Conservation (phyloP, 2,113 vertebrate species). For the Saccopteryx bilineata region DNA sequence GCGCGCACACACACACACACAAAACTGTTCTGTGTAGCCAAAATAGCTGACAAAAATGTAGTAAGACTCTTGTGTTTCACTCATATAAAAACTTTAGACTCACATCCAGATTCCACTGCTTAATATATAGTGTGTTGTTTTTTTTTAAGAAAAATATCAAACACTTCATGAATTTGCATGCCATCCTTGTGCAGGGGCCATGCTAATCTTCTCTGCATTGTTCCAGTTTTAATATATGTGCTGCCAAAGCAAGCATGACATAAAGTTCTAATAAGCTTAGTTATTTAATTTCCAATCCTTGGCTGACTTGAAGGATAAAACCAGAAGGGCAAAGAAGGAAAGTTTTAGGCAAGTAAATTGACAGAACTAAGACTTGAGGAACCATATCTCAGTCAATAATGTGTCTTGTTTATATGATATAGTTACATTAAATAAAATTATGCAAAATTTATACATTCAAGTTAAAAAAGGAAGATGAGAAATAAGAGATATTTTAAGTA, state of each 20-base stretch:
- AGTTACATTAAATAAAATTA: constrained; percentile 45
- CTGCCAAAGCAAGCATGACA: not conserved
- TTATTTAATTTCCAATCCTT: constrained; percentile 33
- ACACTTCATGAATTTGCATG: no score
- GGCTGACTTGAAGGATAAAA: constrained; percentile 52
- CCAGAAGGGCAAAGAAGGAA: constrained; percentile 61
- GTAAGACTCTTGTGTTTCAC: not conserved
- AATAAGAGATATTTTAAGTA: constrained; percentile 6
- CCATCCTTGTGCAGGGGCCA: no score
- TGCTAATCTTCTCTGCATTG: no score
- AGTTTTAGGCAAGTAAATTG: constrained; percentile 26
- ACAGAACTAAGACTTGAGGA: constrained; percentile 48
- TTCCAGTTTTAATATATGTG: no score
- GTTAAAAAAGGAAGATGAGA: not conserved
- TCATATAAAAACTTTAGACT: not conserved
- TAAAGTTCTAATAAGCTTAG: constrained; percentile 33
- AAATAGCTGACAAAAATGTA: constrained; percentile 43
- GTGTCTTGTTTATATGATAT: not conserved
- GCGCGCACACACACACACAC: not conserved
- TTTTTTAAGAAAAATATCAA: no score
- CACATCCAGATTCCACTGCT: not conserved
- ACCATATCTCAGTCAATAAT: not conserved
- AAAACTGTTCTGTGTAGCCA: not conserved
- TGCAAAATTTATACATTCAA: constrained; percentile 34
- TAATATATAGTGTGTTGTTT: not conserved